These are phyloP conservation scores for Leptoteleia sp. DNA, from an alignment of 1,140 invertebrate species.

Conservation along the genomic window DNA sequence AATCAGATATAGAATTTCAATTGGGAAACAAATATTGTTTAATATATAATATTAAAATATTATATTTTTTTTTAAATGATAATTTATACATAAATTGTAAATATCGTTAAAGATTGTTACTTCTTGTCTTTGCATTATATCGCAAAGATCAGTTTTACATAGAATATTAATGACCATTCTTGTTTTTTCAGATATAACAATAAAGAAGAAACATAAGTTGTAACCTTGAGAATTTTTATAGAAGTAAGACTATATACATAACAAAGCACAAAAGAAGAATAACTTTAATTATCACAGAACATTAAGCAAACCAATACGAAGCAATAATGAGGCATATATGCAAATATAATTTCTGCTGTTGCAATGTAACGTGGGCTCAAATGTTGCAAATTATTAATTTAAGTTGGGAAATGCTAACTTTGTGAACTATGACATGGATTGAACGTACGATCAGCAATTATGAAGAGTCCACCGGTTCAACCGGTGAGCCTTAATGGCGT, in stretches of 20 bases:
- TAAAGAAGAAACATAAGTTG: constrained; percentile 41
- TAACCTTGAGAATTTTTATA: constrained; percentile 8
- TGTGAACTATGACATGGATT: constrained; percentile 40
- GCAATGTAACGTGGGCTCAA: constrained; percentile 26
- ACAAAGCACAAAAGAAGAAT: constrained; percentile 31
- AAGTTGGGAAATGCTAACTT: no score
- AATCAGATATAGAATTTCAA: no score
- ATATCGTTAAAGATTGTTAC: no score
- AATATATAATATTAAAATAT: no score
- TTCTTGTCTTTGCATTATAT: no score
- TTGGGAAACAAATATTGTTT: no score
- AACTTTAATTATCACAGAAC: constrained; percentile 23
- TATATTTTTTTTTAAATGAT: no score
- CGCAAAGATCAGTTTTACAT: no score
- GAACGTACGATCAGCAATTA: constrained; percentile 15
- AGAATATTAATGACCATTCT: constrained; percentile 10
- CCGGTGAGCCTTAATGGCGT: constrained; percentile 32
- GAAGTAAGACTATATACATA: constrained; percentile 7
- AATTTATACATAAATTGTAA: no score
- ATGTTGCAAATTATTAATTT: not conserved
- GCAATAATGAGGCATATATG: constrained; percentile 52
- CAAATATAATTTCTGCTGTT: constrained; percentile 32
- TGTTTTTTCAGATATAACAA: constrained; percentile 23
- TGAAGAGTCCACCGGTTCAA: constrained; percentile 63
- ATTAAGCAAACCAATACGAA: constrained; percentile 24